Evolutionary conservation across 2,888 invertebrate species (phyloP).

Genomic region (Galeopsomyia nigrocyanea): DNA sequence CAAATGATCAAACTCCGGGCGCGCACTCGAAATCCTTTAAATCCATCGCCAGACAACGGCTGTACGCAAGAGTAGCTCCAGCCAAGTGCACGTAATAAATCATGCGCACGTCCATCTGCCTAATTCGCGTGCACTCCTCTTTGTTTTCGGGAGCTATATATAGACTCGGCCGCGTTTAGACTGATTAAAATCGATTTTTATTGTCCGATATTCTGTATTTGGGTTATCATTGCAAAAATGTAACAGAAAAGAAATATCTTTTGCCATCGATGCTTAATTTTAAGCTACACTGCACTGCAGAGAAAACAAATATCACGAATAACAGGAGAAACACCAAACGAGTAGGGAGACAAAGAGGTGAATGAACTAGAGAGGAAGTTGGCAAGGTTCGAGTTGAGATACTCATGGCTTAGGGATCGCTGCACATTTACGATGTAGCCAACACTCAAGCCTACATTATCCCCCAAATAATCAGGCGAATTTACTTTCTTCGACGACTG

Average conservation of each 20-base stretch:
- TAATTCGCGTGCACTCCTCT: neutral
- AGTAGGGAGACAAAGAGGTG: slow-evolving; percentile 52
- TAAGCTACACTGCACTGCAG: no score
- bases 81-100: neutral
- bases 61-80: neutral
- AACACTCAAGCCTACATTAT: slow-evolving; percentile 38
- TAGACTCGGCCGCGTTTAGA: neutral
- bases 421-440: slow-evolving; percentile 34
- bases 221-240: no score
- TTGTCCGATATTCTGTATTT: no score
- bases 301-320: no score
- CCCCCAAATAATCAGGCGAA: slow-evolving; percentile 39
- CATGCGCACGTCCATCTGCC: neutral
- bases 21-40: slow-evolving; percentile 8
- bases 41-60: neutral
- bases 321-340: no score
- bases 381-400: slow-evolving; percentile 55
- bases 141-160: slow-evolving; percentile 19
- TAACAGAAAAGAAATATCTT: no score
- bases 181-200: no score
- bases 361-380: slow-evolving; percentile 59
- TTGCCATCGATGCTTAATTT: no score
- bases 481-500: slow-evolving; percentile 5
- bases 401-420: slow-evolving; percentile 26
- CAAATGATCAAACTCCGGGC: slow-evolving; percentile 5